These are phyloP conservation scores for Calameuta pallipes DNA, from an alignment of 2,888 invertebrate species.

Conservation along the genomic window DNA sequence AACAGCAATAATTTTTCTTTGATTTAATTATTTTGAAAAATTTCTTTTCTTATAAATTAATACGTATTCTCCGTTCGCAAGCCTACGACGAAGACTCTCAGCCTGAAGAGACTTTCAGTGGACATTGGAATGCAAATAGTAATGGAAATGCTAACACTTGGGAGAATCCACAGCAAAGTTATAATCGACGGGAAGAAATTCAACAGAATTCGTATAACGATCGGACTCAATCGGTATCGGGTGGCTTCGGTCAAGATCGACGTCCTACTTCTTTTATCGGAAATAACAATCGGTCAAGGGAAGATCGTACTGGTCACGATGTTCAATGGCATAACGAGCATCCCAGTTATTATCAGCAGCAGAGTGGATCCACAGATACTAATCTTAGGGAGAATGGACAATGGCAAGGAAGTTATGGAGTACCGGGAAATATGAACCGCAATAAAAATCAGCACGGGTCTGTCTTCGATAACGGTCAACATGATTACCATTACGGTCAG, in stretches of 20 bases:
- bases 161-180: not conserved
- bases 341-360: not conserved
- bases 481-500: not conserved
- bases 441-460: not conserved
- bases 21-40: no score
- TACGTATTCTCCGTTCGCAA: not conserved
- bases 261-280: not conserved
- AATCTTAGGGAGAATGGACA: not conserved
- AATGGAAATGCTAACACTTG: not conserved
- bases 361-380: not conserved
- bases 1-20: not conserved
- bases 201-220: not conserved
- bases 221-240: not conserved
- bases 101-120: not conserved
- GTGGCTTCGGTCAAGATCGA: not conserved
- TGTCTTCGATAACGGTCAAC: not conserved
- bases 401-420: not conserved
- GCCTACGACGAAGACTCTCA: not conserved
- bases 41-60: not conserved
- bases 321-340: not conserved
- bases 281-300: not conserved
- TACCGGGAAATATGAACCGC: not conserved
- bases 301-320: not conserved
- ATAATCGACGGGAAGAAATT: slow-evolving; percentile 5
- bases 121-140: not conserved